phyloP scores from a whole-genome alignment of 2,888 invertebrate species.

The Ectemnius cavifrons region DNA sequence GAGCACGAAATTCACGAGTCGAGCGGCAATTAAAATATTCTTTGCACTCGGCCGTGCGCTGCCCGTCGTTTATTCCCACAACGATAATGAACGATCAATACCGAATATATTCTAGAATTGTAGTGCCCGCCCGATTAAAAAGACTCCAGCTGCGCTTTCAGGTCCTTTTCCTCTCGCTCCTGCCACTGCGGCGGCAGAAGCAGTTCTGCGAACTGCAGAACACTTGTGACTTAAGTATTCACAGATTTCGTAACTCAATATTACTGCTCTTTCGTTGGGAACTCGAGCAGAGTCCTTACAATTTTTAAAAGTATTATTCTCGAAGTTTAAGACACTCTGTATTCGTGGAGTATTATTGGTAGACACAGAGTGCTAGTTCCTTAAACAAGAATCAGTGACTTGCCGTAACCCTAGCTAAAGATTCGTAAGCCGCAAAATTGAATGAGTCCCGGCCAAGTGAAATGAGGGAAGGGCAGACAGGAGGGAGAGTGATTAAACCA shows the following conservation, averaged over 20 bases:
- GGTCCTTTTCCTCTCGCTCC: background rate
- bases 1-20: slow-evolving; percentile 66
- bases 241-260: no score
- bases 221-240: no score
- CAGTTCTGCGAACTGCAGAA: background rate
- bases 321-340: no score
- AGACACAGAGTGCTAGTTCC: no score
- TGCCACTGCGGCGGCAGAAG: background rate
- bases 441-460: no score
- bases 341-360: no score
- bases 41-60: slow-evolving; percentile 51
- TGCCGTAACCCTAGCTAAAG: no score
- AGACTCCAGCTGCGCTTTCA: slow-evolving; percentile 35
- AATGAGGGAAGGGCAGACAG: slow-evolving; percentile 2
- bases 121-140: slow-evolving; percentile 29
- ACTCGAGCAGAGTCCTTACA: no score
- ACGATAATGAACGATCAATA: slow-evolving; percentile 54
- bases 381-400: no score
- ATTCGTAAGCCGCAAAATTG: no score
- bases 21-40: slow-evolving; percentile 71
- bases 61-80: slow-evolving; percentile 55
- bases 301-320: no score
- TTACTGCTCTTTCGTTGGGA: no score
- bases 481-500: slow-evolving; percentile 15
- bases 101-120: slow-evolving; percentile 39